A percentile compares a stretch with the other conserved stretches of the same genome.
These are phyloP conservation scores for Heptranchias perlo DNA, from an alignment of 2,113 vertebrate genomes.

Conservation along the genomic window DNA sequence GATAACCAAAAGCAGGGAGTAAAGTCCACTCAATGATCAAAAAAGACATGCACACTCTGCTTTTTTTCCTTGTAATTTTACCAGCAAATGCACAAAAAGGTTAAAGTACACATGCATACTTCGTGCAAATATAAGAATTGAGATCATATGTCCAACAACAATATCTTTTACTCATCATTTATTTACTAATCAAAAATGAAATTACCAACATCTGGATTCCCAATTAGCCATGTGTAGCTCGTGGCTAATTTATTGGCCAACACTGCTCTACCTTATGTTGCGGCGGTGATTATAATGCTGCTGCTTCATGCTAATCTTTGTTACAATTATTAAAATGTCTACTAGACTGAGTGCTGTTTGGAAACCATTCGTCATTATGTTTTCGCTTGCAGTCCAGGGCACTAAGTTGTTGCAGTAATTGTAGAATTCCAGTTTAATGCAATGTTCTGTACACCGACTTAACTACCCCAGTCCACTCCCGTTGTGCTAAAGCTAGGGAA, in stretches of 20 bases:
- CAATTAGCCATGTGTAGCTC: background rate
- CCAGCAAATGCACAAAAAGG: background rate
- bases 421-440: background rate
- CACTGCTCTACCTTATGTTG: background rate
- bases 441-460: background rate
- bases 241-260: background rate
- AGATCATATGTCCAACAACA: background rate
- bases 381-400: background rate
- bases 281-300: background rate
- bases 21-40: background rate
- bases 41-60: background rate
- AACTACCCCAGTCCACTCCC: background rate
- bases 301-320: background rate
- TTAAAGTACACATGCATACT: background rate
- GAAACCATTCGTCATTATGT: background rate
- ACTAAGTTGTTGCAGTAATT: background rate
- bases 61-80: too few relatives aligned
- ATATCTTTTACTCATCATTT: background rate
- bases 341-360: background rate
- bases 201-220: background rate
- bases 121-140: background rate
- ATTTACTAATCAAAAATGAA: background rate
- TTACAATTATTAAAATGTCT: background rate
- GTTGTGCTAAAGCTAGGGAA: background rate
- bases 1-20: background rate